Percentiles rank a stretch among this genome's conserved stretches.
Conservation (phyloP, 2,113 vertebrate genomes). For the Pelecanus crispus region DNA sequence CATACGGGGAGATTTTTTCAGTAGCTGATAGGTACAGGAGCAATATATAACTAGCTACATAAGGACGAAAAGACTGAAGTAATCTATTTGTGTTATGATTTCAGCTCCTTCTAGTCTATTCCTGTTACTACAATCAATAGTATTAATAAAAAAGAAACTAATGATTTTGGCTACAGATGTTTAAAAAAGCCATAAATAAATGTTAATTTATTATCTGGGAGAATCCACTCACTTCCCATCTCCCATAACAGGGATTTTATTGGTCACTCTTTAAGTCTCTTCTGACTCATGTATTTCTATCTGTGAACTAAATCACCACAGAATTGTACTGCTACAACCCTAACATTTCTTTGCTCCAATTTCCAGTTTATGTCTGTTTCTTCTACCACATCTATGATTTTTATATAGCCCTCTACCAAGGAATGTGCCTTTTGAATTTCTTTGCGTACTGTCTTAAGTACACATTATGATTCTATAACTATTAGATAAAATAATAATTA, state of each 20-base stretch:
- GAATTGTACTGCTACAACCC: neutral
- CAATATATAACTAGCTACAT: neutral
- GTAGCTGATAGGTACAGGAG: neutral
- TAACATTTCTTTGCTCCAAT: neutral
- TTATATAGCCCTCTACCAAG: neutral
- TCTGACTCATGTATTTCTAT: neutral
- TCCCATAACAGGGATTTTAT: neutral
- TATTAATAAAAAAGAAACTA: neutral
- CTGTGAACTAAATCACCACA: neutral
- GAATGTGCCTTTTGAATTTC: neutral
- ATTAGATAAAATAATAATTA: neutral
- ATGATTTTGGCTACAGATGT: neutral
- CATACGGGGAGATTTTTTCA: neutral
- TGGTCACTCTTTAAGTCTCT: neutral
- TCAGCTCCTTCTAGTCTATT: neutral
- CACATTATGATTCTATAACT: neutral
- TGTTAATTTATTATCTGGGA: neutral
- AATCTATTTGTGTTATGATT: neutral
- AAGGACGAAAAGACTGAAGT: neutral
- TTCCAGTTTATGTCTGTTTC: neutral
- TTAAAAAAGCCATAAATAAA: neutral
- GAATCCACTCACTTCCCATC: neutral
- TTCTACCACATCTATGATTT: neutral
- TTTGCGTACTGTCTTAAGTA: neutral
- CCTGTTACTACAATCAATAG: neutral